Evolutionary conservation across 30 jellyfish, hydroid and myxozoan genomes (phyloP), one percentile per base, ranked within the genome.

Genomic region (Mastigias papua): DNA sequence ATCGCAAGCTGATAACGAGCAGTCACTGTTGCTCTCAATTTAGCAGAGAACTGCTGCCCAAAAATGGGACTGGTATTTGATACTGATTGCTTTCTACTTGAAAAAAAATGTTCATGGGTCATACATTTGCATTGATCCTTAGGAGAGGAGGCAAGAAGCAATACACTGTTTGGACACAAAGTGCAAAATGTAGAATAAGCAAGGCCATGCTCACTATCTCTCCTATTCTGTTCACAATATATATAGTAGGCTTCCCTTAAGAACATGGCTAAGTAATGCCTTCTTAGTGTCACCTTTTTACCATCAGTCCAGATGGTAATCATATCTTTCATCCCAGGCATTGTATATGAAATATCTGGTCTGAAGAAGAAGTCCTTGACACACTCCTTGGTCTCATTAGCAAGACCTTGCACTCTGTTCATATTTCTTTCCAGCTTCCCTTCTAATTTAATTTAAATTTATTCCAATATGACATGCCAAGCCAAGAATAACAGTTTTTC

Each of bases 281-380:
- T 80, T 69, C 77, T 67, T 54, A 82, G 91, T 66, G 23, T 67
- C 77, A 32, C n/a, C 66, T 69, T 82, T 48, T 78, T 35, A 21
- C 51, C 64, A 13, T 69, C 37, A 19, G 64, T 75, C 92, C 82
- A 67, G 16, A 68, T 34, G 17, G 91, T 26, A 93, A 82, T 69
- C 22, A 60, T 54, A 23, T 82, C 92, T 69, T 69, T 49, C 54
- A 65, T 69, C 37, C 84, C 77, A 50, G 92, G 92, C 81, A 82
- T 67, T 69, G 92, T 71, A 67, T 82, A 82, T 29, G 65, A 51
- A 25, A 82, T 82, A 48, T 69, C 92, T 25, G 92, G 76, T 67
- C 90, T 82, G 91, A 30, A 82, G 65, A 28, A 82, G 89, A 82
- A 82, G 34, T 49, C 22, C 84, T 78, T 78, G 13, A 78, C 61